Evolutionary conservation across 2,797 vertebrate species (phyloP), one percentile per base, ranked within the genome.

Genomic region (Manis crassicaudata): DNA sequence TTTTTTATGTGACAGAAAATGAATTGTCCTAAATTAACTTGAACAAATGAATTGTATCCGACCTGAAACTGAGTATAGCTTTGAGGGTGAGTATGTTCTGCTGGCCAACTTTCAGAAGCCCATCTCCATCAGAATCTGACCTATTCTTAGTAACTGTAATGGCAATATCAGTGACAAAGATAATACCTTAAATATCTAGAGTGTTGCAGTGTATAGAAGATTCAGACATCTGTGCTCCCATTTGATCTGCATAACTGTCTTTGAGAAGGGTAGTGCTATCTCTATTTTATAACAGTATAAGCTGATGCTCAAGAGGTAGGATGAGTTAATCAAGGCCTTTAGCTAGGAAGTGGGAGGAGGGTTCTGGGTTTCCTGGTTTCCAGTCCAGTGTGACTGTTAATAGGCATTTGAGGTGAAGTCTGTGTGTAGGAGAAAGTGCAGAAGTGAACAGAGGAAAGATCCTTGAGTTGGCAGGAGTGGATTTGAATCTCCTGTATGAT

Each of bases 101-200:
- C 58, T 52, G 23, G 81, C 65, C n/a, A 90, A 60, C 32, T 96
- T 72, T 58, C 27, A 89, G 94, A 96, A 97, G 14, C 4, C 25
- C 9, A 14, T 94, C 12, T 90, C 52, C 37, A 67, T 8, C 27
- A 85, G 50, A 65, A 77, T 62, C 76, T 23, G 6, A 72, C 32
- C 46, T 75, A 50, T 13, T 86, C 11, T 84, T 77, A 56, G 27
- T 68, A 88, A 40, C 40, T 80, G 6, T 40, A 67, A 43, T 17
- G 73, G n/a, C 23, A 90, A 23, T 14, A 84, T 32, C 29, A 94
- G 20, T 75, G 77, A 88, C 18, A 54, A 88, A 93, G 37, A 9
- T 75, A 79, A 29, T 1, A 25, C 10, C 9, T 93, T 93, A 65
- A 20, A 60, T 62, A 27, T 94, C 23, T 56, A 1, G 17, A 32